These are phyloP conservation scores for Paedocypris micromegethes DNA, from an alignment of 2,797 vertebrate species.

Conservation along the genomic window DNA sequence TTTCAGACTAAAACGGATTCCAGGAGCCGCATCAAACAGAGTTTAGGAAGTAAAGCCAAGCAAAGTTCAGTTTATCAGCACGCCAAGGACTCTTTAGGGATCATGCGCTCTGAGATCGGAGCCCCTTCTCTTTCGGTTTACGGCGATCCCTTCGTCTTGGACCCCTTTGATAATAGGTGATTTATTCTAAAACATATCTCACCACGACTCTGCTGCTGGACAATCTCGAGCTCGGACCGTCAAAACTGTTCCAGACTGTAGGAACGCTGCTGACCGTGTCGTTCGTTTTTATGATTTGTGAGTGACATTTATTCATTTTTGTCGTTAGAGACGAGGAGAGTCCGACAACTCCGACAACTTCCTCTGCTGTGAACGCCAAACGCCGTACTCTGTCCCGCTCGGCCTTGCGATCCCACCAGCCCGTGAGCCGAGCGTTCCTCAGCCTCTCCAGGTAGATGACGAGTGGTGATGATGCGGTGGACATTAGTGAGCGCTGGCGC, in stretches of 20 bases:
- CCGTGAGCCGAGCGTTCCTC: constrained; percentile 86
- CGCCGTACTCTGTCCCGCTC: constrained; percentile 86
- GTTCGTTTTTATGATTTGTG: not conserved
- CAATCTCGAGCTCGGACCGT: not conserved
- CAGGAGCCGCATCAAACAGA: constrained; percentile 81
- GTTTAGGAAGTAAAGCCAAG: constrained; percentile 73
- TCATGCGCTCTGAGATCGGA: constrained; percentile 90
- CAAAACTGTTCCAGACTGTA: too few species aligned
- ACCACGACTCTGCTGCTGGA: not conserved
- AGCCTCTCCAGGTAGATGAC: constrained; percentile 78
- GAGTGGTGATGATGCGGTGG: too few species aligned
- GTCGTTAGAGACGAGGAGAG: constrained; percentile 61
- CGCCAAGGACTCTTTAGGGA: constrained; percentile 75
- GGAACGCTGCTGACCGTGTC: not conserved
- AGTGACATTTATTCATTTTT: not conserved
- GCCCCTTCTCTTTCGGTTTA: constrained; percentile 90
- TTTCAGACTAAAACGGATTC: constrained; percentile 57
- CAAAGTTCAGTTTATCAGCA: constrained; percentile 75
- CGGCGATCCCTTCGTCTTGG: constrained; percentile 86
- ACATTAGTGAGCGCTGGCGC: too few species aligned
- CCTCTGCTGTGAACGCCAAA: constrained; percentile 81
- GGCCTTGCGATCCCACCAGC: constrained; percentile 89
- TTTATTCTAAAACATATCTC: constrained; percentile 2
- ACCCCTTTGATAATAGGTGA: constrained; percentile 79
- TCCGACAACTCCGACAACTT: constrained; percentile 59